Conservation (phyloP, 2,888 invertebrate species). For the Aromia moschata region DNA sequence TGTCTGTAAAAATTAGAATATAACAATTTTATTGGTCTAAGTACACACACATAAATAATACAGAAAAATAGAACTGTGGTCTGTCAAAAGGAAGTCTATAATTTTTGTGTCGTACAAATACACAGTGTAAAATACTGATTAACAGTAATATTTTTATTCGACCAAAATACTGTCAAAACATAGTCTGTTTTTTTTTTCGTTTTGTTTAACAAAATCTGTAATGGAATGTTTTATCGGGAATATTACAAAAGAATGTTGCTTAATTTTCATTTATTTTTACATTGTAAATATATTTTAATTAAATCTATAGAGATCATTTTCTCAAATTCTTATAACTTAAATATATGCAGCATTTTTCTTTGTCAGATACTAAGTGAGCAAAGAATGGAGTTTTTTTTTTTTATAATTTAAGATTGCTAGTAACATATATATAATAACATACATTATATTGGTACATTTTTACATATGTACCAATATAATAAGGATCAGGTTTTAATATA, state of each 20-base stretch:
- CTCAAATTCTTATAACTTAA: slow-evolving; percentile 18
- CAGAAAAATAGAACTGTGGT: slow-evolving; percentile 49
- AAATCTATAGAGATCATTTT: slow-evolving; percentile 23
- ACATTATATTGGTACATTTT: too few species aligned
- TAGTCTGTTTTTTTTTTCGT: slow-evolving; percentile 1
- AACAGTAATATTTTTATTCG: slow-evolving; percentile 31
- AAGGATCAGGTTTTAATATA: too few species aligned
- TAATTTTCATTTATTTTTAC: slow-evolving; percentile 13
- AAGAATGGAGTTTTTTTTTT: too few species aligned
- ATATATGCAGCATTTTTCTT: too few species aligned
- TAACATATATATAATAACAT: too few species aligned
- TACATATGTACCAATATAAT: too few species aligned
- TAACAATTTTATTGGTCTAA: slow-evolving; percentile 60
- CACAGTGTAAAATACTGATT: slow-evolving; percentile 35
- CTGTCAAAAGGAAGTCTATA: slow-evolving; percentile 32
- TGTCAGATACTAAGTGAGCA: too few species aligned
- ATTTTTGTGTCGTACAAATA: slow-evolving; percentile 12
- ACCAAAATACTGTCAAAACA: slow-evolving; percentile 42
- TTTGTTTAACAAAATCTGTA: slow-evolving; percentile 8
- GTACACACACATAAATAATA: slow-evolving; percentile 57
- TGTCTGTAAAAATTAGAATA: slow-evolving; percentile 60
- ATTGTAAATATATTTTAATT: slow-evolving; percentile 16
- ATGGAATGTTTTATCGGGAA: slow-evolving; percentile 34
- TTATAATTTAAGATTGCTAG: too few species aligned
- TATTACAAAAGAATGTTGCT: slow-evolving; percentile 17